Percentiles rank a stretch among this genome's conserved stretches.
Evolutionary conservation across 2,888 invertebrate genomes (phyloP).

Genomic region (Nycteola revayana): DNA sequence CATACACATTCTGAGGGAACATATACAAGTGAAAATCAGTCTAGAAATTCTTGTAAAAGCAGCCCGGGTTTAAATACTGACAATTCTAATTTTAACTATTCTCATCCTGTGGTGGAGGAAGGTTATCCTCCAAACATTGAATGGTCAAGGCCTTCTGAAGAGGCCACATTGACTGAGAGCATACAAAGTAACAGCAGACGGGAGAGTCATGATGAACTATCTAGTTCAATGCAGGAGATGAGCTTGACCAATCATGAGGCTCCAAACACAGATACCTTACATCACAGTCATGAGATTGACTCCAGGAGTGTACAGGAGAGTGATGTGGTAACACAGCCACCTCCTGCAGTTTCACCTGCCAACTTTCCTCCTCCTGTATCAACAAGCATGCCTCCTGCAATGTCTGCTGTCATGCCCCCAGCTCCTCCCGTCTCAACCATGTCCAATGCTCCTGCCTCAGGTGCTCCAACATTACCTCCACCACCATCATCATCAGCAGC

Average conservation of each 20-base stretch:
- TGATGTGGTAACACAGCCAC: slow-evolving; percentile 23
- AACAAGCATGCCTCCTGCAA: slow-evolving; percentile 13
- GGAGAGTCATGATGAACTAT: slow-evolving; percentile 57
- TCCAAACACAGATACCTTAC: slow-evolving; percentile 32
- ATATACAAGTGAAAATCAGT: slow-evolving; percentile 81
- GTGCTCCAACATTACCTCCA: slow-evolving; percentile 17
- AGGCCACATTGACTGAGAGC: slow-evolving; percentile 40
- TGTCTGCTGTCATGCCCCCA: slow-evolving; percentile 25
- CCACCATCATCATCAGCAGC: slow-evolving; percentile 25
- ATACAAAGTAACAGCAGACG: slow-evolving; percentile 39
- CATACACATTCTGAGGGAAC: slow-evolving; percentile 83
- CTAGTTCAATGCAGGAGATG: slow-evolving; percentile 61
- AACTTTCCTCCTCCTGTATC: slow-evolving; percentile 31
- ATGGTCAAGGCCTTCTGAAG: slow-evolving; percentile 54
- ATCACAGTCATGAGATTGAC: slow-evolving; percentile 24
- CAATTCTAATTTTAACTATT: slow-evolving; percentile 65
- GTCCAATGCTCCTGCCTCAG: slow-evolving; percentile 19
- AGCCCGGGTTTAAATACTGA: slow-evolving; percentile 69
- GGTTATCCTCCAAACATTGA: slow-evolving; percentile 50
- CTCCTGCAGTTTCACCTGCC: slow-evolving; percentile 35
- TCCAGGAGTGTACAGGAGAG: slow-evolving; percentile 28
- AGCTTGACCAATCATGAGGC: slow-evolving; percentile 56
- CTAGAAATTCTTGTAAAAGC: slow-evolving; percentile 75
- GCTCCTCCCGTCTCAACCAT: slow-evolving; percentile 23
- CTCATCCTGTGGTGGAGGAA: slow-evolving; percentile 53